Evolutionary conservation across 1,140 invertebrate species (phyloP), one percentile per base, ranked within the genome.

Genomic region (Ridgeia piscesae): DNA sequence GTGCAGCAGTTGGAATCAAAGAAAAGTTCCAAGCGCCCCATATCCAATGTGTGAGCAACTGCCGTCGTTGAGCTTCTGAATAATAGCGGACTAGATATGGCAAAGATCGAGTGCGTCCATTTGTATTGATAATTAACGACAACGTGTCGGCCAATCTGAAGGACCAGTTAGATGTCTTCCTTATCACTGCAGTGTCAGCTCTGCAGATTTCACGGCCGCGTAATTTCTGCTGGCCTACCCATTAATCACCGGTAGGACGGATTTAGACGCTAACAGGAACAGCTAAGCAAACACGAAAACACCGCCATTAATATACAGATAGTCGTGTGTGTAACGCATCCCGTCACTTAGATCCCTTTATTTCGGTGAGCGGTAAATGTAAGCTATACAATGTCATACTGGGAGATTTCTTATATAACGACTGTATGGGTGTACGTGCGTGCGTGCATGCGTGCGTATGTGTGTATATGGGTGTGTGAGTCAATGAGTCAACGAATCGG

Each of bases 81-180:
- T 77, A 27, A 77, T 77, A 27, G 27, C 58, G 17, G 11, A 4
- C 58, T 2, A 77, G 58, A 77, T 77, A 77, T 77, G 58, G 58
- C 58, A 31, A 77, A 77, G 58, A 77, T 77, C 27, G 58, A 77
- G 17, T 77, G 27, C 58, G 27, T 77, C 58, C 58, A 77, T 77
- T 77, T 77, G 58, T 77, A 77, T 77, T 27, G 58, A 77, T 77
- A 77, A 77, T 77, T 77, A 77, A 77, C 58, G 58, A 77, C 58
- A 31, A 77, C 17, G 58, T 14, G 58, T 17, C 8, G 58, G 58
- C 17, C 58, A 77, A 77, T 77, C 58, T 31, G 58, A 77, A 77
- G 58, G 17, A 77, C 0, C 58, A 77, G 58, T 77, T 77, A 77
- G 58, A 77, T 77, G 58, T 77, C 58, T 77, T 77, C 58, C 58